phyloP scores from a whole-genome alignment of 2,797 vertebrate species.

The Eremophila alpestris region DNA sequence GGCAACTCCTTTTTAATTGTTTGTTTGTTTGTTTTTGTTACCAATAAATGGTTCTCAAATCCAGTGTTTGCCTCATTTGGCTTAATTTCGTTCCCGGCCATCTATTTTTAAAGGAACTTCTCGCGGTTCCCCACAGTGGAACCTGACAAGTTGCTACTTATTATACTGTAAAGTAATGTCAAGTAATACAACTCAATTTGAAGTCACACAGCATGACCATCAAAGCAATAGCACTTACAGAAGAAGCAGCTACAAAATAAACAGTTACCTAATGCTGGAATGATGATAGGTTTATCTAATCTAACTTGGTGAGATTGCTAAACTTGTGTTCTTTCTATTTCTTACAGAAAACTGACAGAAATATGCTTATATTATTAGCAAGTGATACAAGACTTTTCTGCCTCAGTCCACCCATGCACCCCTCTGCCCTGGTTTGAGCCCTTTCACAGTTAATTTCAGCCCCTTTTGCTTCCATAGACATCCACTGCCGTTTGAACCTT shows the following conservation, averaged over 20 bases:
- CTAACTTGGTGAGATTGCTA: not conserved
- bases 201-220: not conserved
- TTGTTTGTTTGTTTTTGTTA: not conserved
- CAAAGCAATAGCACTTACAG: not conserved
- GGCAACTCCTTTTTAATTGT: not conserved
- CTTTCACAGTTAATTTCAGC: not conserved
- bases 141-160: fast-evolving
- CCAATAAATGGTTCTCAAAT: not conserved
- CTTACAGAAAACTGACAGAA: not conserved
- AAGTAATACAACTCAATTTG: not conserved
- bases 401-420: not conserved
- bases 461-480: not conserved
- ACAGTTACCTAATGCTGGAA: not conserved
- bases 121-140: fast-evolving
- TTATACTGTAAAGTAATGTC: not conserved
- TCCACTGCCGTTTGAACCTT: not conserved
- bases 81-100: not conserved
- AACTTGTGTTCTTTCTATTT: not conserved
- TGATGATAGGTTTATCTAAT: not conserved
- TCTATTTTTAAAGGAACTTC: not conserved
- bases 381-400: not conserved
- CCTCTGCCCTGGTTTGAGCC: not conserved
- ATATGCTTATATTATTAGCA: not conserved
- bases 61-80: not conserved
- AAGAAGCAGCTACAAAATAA: not conserved